These are phyloP conservation scores for Euplagia quadripunctaria DNA, from an alignment of 2,888 invertebrate genomes.

Conservation along the genomic window DNA sequence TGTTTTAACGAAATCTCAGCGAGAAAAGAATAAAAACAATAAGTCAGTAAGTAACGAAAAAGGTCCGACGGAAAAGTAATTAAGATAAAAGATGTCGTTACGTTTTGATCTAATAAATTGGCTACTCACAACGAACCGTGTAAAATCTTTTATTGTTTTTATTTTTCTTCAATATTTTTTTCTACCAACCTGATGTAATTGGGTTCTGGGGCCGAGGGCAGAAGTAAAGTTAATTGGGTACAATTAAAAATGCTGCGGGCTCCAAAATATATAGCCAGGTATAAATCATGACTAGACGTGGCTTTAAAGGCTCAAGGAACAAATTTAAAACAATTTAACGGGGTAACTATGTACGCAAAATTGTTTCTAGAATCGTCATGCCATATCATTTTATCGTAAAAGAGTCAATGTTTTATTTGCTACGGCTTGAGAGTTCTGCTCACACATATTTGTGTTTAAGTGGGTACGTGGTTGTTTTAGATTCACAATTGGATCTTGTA, in stretches of 20 bases:
- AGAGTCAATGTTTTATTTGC: too few species aligned
- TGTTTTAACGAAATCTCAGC: constrained; percentile 32
- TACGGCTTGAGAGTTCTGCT: too few species aligned
- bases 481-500: too few species aligned
- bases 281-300: constrained; percentile 59
- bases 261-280: constrained; percentile 64
- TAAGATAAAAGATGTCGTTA: constrained; percentile 51
- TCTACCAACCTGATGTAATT: constrained; percentile 68
- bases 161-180: constrained; percentile 59
- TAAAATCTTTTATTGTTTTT: constrained; percentile 60
- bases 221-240: constrained; percentile 77
- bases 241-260: constrained; percentile 74
- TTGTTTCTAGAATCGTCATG: neutral
- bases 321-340: constrained; percentile 25
- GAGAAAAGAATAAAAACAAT: constrained; percentile 36
- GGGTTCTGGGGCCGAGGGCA: constrained; percentile 65
- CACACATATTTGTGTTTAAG: too few species aligned
- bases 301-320: constrained; percentile 24
- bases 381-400: neutral
- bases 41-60: constrained; percentile 37
- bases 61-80: constrained; percentile 43
- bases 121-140: constrained; percentile 29
- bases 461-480: too few species aligned
- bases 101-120: constrained; percentile 49
- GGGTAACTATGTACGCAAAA: constrained; percentile 3